A percentile compares a stretch with the other conserved stretches of the same genome.
Evolutionary conservation across 2,888 invertebrate genomes (phyloP).

Genomic region (Polietes domitor): DNA sequence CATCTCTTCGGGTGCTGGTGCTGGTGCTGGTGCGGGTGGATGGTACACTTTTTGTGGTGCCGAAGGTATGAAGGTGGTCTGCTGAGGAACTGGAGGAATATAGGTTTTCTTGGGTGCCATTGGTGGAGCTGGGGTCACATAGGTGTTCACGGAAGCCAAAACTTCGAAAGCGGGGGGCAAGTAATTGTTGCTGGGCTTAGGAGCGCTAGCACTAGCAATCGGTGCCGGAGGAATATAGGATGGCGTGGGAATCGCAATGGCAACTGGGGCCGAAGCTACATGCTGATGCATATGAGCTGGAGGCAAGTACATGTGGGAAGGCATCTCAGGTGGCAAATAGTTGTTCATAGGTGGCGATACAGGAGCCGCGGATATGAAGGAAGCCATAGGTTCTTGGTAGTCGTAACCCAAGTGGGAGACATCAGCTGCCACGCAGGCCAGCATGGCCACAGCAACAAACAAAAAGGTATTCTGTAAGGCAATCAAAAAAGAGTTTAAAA

Average conservation of each 20-base stretch:
- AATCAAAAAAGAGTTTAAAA: background rate
- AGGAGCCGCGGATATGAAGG: background rate
- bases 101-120: slow-evolving; percentile 35
- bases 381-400: slow-evolving; percentile 38
- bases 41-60: background rate
- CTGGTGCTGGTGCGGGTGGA: slow-evolving; percentile 17
- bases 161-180: background rate
- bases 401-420: slow-evolving; percentile 64
- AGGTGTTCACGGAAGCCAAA: background rate
- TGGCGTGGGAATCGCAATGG: background rate
- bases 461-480: slow-evolving; percentile 50
- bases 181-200: too few relatives aligned
- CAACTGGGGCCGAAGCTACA: background rate
- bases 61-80: background rate
- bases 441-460: slow-evolving; percentile 43
- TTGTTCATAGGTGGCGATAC: background rate
- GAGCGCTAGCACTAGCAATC: too few relatives aligned
- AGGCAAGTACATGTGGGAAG: slow-evolving; percentile 18
- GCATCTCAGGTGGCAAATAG: slow-evolving; percentile 17
- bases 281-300: slow-evolving; percentile 1
- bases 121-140: slow-evolving; percentile 28
- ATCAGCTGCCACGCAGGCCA: slow-evolving; percentile 45
- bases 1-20: slow-evolving; percentile 11
- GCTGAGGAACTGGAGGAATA: slow-evolving; percentile 36
- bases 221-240: slow-evolving; percentile 40